These are phyloP conservation scores for Acanthisitta chloris DNA, from an alignment of 2,113 vertebrate species.

Conservation along the genomic window DNA sequence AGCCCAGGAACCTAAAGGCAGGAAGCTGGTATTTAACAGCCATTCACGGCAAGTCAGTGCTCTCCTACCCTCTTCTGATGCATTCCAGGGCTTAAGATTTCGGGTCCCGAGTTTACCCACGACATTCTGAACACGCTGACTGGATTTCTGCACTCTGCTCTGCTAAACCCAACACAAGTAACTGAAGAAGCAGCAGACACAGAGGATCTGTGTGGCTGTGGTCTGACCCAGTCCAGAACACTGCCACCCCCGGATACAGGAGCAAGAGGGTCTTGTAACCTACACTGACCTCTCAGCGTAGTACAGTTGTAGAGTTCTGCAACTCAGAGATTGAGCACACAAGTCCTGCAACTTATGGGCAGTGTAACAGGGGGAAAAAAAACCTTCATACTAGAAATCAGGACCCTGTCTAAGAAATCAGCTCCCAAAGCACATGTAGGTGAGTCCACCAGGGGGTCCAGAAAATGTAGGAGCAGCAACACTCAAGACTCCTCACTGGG, in stretches of 20 bases:
- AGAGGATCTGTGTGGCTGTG: rapidly evolving
- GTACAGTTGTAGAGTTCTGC: no score
- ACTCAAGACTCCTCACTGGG: not conserved
- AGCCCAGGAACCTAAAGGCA: not conserved
- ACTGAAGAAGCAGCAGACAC: not conserved
- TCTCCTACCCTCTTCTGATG: not conserved
- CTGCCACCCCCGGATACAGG: rapidly evolving
- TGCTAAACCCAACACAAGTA: no score
- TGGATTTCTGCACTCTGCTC: not conserved
- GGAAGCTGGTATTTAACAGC: not conserved
- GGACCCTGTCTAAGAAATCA: not conserved
- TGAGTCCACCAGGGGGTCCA: not conserved
- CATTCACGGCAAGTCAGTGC: not conserved
- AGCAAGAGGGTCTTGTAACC: not conserved
- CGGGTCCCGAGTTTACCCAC: not conserved
- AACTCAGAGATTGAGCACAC: not conserved
- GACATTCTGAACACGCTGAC: not conserved
- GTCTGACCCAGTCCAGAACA: no score
- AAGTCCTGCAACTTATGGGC: not conserved
- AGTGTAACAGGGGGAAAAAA: not conserved
- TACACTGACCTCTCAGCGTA: not conserved
- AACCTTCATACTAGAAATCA: rapidly evolving
- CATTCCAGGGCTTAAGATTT: not conserved
- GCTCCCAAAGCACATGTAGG: rapidly evolving
- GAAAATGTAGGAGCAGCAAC: not conserved